Base-by-base conservation (phyloP, 2,888 invertebrate species). In the Oxytorus armatus region DNA sequence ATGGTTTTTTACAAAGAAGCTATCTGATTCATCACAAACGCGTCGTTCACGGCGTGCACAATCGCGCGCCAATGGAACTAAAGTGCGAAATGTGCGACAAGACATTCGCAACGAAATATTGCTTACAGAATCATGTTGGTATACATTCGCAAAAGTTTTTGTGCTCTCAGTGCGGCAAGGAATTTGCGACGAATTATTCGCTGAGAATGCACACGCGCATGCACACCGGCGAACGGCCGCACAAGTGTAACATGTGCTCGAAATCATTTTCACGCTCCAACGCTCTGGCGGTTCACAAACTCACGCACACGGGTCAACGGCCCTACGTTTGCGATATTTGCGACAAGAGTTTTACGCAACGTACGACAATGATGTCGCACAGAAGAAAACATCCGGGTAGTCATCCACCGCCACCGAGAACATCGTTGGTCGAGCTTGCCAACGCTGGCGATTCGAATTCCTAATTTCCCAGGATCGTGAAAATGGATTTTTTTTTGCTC, bases 101-200 rank as follows among this genome's bases (percentile, higher is more conserved):
- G 49, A 80, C 76, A 5, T 82, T 82, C 25, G 79, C 77, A 23
- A 53, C 82, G 11, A 53, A 79, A 16, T 77, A 82, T 16, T 68
- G 73, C 39, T 51, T 80, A 1, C 65, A 57, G 39, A 80, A 79
- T 57, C 83, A 84, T 72, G 47, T 81, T 1, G 75, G 79, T 49
- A 66, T 84, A 1, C 85, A 83, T 39, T 81, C 85, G 0, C 83
- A 84, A 57, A 85, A 83, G 47, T 85, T 83, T 33, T 73, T 85
- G 49, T 85, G 85, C 57, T 81, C 84, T 3, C 79, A 77, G 21
- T 82, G 79, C 68, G 82, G 76, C 25, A 80, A 82, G 51, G 76
- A 80, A 39, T 80, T 82, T 7, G 76, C 77, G n/a, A 77, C 63
- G 1, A 82, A 80, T 77, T 59, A 80, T 7, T 76, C 80, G 8